A percentile compares a stretch with the other conserved stretches of the same genome.
Conservation (phyloP, 1,140 invertebrate species). For the Amyelois transitella region DNA sequence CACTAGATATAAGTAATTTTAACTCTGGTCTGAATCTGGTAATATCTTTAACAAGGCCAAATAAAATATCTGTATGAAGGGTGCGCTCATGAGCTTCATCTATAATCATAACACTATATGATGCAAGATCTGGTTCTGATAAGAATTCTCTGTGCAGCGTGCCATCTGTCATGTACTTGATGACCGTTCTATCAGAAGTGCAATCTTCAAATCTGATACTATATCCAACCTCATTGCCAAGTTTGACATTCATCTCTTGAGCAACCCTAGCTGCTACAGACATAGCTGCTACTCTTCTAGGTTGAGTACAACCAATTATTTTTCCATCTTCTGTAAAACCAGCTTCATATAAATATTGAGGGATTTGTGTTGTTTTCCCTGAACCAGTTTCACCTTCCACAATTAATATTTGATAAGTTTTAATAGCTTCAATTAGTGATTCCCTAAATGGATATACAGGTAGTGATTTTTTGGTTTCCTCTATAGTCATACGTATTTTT, state of each 20-base stretch:
- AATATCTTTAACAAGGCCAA: slow-evolving; percentile 99
- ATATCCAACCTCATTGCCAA: slow-evolving; percentile 99
- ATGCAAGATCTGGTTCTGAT: slow-evolving; percentile 95
- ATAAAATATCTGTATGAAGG: slow-evolving; percentile 98
- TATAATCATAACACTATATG: slow-evolving; percentile 98
- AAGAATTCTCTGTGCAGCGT: slow-evolving; percentile 98
- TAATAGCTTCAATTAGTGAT: slow-evolving; percentile 91
- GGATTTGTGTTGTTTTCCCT: slow-evolving; percentile 99
- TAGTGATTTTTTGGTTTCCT: slow-evolving; percentile 94
- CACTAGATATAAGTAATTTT: slow-evolving; percentile 97
- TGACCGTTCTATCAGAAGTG: slow-evolving; percentile 94
- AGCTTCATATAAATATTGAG: slow-evolving; percentile 96
- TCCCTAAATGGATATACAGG: slow-evolving; percentile 96
- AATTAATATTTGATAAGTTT: slow-evolving; percentile 93
- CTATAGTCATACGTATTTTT: slow-evolving; percentile 87
- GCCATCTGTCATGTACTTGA: slow-evolving; percentile 99
- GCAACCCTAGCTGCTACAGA: slow-evolving; percentile 98
- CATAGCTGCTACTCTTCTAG: slow-evolving; percentile 98
- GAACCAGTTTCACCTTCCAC: slow-evolving; percentile 99
- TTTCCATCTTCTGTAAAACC: slow-evolving; percentile 90
- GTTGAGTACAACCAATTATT: slow-evolving; percentile 96
- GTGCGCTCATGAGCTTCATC: slow-evolving; percentile 99
- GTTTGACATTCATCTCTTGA: slow-evolving; percentile 98
- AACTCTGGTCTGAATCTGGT: slow-evolving; percentile 94
- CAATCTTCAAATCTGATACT: slow-evolving; percentile 99